Evolutionary conservation across 2,888 invertebrate genomes (phyloP).

Genomic region (Thera obeliscata): DNA sequence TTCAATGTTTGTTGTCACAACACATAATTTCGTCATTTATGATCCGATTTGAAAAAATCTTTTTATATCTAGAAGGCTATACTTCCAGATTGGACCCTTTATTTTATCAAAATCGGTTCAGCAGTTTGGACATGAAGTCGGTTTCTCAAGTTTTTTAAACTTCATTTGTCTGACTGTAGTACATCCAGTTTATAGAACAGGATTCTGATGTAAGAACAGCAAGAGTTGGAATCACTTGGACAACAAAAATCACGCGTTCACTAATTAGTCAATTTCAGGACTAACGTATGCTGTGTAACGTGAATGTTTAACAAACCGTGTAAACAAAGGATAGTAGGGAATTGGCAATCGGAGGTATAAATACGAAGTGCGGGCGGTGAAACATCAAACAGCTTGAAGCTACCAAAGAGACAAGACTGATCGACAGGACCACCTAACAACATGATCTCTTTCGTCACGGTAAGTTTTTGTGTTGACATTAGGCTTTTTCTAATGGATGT

Average conservation of each 20-base stretch:
- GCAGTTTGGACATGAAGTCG: too few species aligned
- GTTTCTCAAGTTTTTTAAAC: not conserved
- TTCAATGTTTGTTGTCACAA: too few species aligned
- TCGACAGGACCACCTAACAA: conserved; percentile 43
- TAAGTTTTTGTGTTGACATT: conserved; percentile 15
- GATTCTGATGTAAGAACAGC: conserved; percentile 60
- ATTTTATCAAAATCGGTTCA: too few species aligned
- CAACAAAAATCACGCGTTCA: conserved; percentile 53
- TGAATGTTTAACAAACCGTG: conserved; percentile 75
- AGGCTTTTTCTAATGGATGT: too few species aligned
- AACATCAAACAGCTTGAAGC: conserved; percentile 41
- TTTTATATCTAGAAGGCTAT: too few species aligned
- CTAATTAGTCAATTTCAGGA: conserved; percentile 57
- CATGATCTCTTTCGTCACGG: conserved; percentile 69
- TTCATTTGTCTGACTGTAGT: conserved; percentile 4
- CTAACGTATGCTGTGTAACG: conserved; percentile 67
- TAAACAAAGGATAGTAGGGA: conserved; percentile 63
- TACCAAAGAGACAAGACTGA: conserved; percentile 23
- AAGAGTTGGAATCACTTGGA: conserved; percentile 44
- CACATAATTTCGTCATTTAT: too few species aligned
- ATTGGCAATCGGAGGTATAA: conserved; percentile 72
- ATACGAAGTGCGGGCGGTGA: conserved; percentile 47
- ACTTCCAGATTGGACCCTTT: too few species aligned
- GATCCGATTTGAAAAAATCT: too few species aligned
- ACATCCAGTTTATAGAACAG: conserved; percentile 42